Evolutionary conservation across 2,113 vertebrate species (phyloP).

Genomic region (Etheostoma cragini): DNA sequence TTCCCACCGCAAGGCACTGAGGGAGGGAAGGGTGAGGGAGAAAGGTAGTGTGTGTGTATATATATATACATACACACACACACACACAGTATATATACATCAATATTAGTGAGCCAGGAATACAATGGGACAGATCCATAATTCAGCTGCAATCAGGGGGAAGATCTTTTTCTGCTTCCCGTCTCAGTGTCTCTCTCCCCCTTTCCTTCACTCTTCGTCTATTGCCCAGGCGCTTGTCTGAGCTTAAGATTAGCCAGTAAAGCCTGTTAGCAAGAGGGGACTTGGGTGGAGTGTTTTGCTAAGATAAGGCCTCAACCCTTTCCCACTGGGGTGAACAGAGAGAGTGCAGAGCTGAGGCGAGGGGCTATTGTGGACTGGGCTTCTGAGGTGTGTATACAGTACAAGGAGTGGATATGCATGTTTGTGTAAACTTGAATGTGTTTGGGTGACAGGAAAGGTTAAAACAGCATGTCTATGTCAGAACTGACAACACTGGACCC

Average conservation of each 20-base stretch:
- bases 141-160: constrained; percentile 55
- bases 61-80: neutral
- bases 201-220: constrained; percentile 60
- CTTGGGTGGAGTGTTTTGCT: constrained; percentile 79
- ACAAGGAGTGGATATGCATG: constrained; percentile 13
- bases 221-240: constrained; percentile 70
- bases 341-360: constrained; percentile 49
- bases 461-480: constrained; percentile 25
- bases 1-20: constrained; percentile 95
- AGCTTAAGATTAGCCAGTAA: constrained; percentile 82
- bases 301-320: constrained; percentile 80
- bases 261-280: constrained; percentile 81
- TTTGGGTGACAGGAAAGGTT: constrained; percentile 40
- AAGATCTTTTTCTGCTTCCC: constrained; percentile 52
- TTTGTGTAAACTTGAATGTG: neutral
- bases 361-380: constrained; percentile 45
- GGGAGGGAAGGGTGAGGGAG: neutral
- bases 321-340: constrained; percentile 64
- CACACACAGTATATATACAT: neutral
- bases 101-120: constrained; percentile 51
- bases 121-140: constrained; percentile 48
- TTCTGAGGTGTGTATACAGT: constrained; percentile 33
- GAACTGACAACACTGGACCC: constrained; percentile 10
- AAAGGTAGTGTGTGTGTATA: constrained; percentile 10
- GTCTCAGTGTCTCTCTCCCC: constrained; percentile 61